phyloP scores from a whole-genome alignment of 2,797 vertebrate genomes.

The Leucoraja ocellata region DNA sequence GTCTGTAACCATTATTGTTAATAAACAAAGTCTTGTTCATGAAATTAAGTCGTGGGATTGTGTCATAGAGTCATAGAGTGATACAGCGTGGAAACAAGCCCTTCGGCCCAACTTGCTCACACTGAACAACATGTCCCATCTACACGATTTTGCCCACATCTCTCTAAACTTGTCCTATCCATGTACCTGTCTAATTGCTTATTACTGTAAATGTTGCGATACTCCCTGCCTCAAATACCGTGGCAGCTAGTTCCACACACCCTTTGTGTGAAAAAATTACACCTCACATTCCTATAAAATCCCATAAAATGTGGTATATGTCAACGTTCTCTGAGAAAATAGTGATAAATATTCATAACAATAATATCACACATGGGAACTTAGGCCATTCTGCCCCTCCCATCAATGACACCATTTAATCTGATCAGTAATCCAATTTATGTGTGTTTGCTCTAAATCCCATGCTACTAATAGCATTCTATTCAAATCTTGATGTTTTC shows the following conservation, averaged over 20 bases:
- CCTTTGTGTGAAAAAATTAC: too few species aligned
- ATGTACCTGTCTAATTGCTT: too few species aligned
- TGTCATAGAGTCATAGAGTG: too few species aligned
- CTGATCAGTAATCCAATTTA: neutral
- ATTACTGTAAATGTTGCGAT: too few species aligned
- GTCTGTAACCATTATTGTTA: constrained; percentile 16
- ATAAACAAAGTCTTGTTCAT: neutral
- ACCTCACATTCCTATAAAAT: too few species aligned
- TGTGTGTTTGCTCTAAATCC: neutral
- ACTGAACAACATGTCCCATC: too few species aligned
- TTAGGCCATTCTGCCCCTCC: neutral
- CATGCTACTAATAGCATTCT: neutral
- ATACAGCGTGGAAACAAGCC: too few species aligned
- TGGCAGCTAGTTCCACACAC: too few species aligned
- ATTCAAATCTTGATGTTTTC: neutral
- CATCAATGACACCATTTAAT: neutral
- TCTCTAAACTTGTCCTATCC: too few species aligned
- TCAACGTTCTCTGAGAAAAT: neutral
- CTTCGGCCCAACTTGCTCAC: too few species aligned
- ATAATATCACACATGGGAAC: neutral
- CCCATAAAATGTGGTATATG: neutral
- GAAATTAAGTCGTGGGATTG: neutral
- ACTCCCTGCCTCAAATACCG: too few species aligned
- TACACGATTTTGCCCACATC: too few species aligned
- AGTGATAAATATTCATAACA: neutral